Percentiles rank a stretch among this genome's conserved stretches.
These are phyloP conservation scores for Euproctis similis DNA, from an alignment of 2,888 invertebrate species.

Conservation along the genomic window DNA sequence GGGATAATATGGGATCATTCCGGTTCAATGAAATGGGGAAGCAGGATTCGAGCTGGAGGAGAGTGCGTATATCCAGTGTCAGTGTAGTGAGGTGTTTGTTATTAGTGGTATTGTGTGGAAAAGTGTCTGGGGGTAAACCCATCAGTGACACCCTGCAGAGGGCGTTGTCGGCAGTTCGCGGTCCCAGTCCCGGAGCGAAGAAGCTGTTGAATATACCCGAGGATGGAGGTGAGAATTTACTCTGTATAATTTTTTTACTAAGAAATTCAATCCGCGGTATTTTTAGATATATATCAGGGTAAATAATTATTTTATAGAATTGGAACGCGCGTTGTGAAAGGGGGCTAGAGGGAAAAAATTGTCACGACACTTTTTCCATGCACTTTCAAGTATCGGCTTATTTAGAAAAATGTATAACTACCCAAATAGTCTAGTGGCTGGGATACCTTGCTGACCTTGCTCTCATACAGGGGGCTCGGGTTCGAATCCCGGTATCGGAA, in stretches of 20 bases:
- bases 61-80: constrained; percentile 32
- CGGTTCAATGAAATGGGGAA: constrained; percentile 29
- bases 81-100: constrained; percentile 44
- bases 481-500: too few species aligned
- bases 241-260: not conserved
- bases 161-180: constrained; percentile 68
- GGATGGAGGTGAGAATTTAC: constrained; percentile 60
- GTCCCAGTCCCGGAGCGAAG: constrained; percentile 71
- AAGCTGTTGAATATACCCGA: constrained; percentile 71
- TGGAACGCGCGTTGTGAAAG: too few species aligned
- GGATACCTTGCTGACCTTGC: too few species aligned
- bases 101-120: constrained; percentile 42
- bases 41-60: constrained; percentile 48
- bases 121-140: constrained; percentile 52
- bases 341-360: too few species aligned
- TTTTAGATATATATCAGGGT: too few species aligned
- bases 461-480: too few species aligned
- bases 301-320: too few species aligned
- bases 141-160: constrained; percentile 73
- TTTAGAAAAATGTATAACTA: too few species aligned
- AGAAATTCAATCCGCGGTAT: too few species aligned
- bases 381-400: too few species aligned
- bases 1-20: constrained; percentile 22
- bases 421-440: too few species aligned
- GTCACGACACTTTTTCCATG: too few species aligned